Evolutionary conservation across 2,113 vertebrate genomes (phyloP).

Genomic region (Brachirus orientalis): DNA sequence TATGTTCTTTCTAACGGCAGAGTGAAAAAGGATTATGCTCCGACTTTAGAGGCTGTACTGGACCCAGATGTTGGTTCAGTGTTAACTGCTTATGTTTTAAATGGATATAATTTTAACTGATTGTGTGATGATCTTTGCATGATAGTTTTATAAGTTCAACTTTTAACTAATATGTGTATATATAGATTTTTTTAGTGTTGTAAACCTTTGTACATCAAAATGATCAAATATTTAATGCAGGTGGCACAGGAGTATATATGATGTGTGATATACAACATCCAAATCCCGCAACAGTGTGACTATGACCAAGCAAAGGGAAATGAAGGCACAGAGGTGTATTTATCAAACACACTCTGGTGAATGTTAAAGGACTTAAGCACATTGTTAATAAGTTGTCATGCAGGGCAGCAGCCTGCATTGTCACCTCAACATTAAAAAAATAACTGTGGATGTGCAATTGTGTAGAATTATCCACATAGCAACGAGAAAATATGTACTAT

Average conservation of each 20-base stretch:
- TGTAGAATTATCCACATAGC: slow-evolving; percentile 23
- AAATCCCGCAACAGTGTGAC: slow-evolving; percentile 17
- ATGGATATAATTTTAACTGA: no score
- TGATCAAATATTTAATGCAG: background rate
- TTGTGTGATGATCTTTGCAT: background rate
- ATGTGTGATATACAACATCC: slow-evolving; percentile 16
- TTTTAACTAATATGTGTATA: background rate
- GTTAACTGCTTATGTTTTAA: background rate
- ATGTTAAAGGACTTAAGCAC: slow-evolving; percentile 49
- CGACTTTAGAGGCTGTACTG: slow-evolving; percentile 7
- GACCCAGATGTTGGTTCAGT: no score
- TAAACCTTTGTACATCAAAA: background rate
- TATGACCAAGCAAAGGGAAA: slow-evolving; percentile 33
- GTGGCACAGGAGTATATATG: background rate
- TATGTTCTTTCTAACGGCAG: slow-evolving; percentile 12
- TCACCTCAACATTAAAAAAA: slow-evolving; percentile 24
- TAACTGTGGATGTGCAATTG: slow-evolving; percentile 3
- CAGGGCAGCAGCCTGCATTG: background rate
- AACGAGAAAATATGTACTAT: slow-evolving; percentile 4
- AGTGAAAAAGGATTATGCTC: slow-evolving; percentile 1
- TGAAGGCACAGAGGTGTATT: slow-evolving; percentile 74
- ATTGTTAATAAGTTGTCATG: slow-evolving; percentile 13
- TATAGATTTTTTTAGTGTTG: no score
- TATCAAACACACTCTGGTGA: slow-evolving; percentile 60
- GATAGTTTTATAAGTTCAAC: background rate